Conservation (phyloP, 1,140 invertebrate species). For the Ceratina australensis region DNA sequence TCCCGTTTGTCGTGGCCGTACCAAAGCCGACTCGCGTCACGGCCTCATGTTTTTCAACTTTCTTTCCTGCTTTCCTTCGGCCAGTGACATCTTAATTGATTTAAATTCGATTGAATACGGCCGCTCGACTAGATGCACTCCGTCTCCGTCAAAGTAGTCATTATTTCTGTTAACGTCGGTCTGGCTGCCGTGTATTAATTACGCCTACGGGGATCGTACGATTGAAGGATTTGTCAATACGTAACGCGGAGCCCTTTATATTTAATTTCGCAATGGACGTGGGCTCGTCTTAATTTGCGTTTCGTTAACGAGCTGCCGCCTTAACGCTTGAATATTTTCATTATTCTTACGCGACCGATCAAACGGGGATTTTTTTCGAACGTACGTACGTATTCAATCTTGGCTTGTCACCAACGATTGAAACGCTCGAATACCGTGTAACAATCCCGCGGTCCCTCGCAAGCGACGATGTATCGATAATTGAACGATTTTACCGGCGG, state of each 20-base stretch:
- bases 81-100: conserved; percentile 28
- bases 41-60: neutral
- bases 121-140: neutral
- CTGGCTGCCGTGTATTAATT: conserved; percentile 24
- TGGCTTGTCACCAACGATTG: conserved; percentile 17
- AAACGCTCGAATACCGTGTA: conserved; percentile 5
- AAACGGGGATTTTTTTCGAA: conserved; percentile 23
- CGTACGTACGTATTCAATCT: neutral
- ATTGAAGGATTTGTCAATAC: conserved; percentile 21
- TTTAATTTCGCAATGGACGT: neutral
- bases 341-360: conserved; percentile 38
- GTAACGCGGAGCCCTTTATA: neutral
- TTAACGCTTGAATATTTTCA: conserved; percentile 37
- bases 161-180: conserved; percentile 3
- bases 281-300: conserved; percentile 33
- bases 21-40: neutral
- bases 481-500: conserved; percentile 45
- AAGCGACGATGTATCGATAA: conserved; percentile 28
- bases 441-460: conserved; percentile 8
- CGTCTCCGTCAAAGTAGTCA: neutral
- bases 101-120: neutral
- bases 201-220: neutral
- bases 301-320: conserved; percentile 22
- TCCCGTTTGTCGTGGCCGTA: conserved; percentile 17
- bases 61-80: neutral